Percentiles rank a stretch among this genome's conserved stretches.
phyloP scores from a whole-genome alignment of 2,888 invertebrate species.

The Lagria hirta region DNA sequence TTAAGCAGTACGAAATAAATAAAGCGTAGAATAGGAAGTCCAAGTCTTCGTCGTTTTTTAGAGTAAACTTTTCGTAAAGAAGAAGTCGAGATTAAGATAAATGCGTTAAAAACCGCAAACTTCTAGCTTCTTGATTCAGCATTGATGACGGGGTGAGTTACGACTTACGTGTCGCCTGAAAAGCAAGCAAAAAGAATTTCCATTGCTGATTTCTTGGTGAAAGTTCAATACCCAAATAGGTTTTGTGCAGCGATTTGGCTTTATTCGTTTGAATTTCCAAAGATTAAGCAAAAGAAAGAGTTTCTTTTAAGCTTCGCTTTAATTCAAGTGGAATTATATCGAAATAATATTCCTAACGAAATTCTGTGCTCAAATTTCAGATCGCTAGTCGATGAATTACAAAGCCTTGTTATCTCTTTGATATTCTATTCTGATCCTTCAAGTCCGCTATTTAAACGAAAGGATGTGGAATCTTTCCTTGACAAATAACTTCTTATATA shows the following conservation, averaged over 20 bases:
- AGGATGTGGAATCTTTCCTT: slow-evolving; percentile 29
- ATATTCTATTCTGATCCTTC: slow-evolving; percentile 25
- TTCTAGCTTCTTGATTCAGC: slow-evolving; percentile 26
- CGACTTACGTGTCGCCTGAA: slow-evolving; percentile 20
- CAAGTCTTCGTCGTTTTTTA: slow-evolving; percentile 11
- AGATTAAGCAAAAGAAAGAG: slow-evolving; percentile 8
- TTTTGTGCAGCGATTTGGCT: slow-evolving; percentile 12
- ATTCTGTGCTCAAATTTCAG: slow-evolving; percentile 10
- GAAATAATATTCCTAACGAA: slow-evolving; percentile 15
- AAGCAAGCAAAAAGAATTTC: slow-evolving; percentile 21
- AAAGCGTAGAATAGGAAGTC: slow-evolving; percentile 17
- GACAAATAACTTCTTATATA: slow-evolving; percentile 40
- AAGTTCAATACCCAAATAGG: slow-evolving; percentile 9
- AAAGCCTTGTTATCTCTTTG: slow-evolving; percentile 21
- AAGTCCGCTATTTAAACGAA: slow-evolving; percentile 21
- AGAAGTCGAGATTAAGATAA: slow-evolving; percentile 28
- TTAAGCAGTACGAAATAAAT: slow-evolving; percentile 18
- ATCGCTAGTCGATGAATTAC: slow-evolving; percentile 14
- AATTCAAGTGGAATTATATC: slow-evolving; percentile 14
- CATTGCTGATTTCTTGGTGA: slow-evolving; percentile 21
- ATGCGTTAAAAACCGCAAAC: slow-evolving; percentile 30
- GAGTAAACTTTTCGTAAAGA: slow-evolving; percentile 11
- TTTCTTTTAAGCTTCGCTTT: slow-evolving; percentile 11
- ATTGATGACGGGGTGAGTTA: slow-evolving; percentile 24
- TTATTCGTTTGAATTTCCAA: too few relatives aligned